A percentile compares a stretch with the other conserved stretches of the same genome.
Conservation (phyloP, 2,797 vertebrate genomes). For the Etheostoma nigrum region DNA sequence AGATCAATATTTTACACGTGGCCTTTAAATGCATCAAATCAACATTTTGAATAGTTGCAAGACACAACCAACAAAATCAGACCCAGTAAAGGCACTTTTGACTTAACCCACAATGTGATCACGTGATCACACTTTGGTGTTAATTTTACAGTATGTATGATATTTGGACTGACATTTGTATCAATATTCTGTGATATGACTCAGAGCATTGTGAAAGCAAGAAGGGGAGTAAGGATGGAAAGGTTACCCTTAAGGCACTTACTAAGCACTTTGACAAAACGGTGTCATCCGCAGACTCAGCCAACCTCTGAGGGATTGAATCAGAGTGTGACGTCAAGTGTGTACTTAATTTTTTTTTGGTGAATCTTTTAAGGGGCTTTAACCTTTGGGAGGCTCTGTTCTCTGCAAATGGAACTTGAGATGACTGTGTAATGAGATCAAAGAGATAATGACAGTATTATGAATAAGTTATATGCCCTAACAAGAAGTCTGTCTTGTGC, state of each 20-base stretch:
- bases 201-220: background rate
- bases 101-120: conserved; percentile 18
- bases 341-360: background rate
- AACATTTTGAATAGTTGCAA: background rate
- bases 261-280: conserved; percentile 27
- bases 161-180: conserved; percentile 45
- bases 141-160: conserved; percentile 24
- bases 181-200: background rate
- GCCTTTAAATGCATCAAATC: conserved; percentile 1
- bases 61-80: background rate
- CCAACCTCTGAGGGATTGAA: conserved; percentile 41
- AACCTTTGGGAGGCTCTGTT: conserved; percentile 53
- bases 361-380: conserved; percentile 31
- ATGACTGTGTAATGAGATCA: conserved; percentile 51
- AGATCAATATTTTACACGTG: background rate
- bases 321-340: conserved; percentile 45
- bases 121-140: conserved; percentile 22
- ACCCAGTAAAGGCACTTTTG: conserved; percentile 4
- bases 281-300: conserved; percentile 39
- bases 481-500: conserved; percentile 42
- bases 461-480: conserved; percentile 58
- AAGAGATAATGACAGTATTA: conserved; percentile 51
- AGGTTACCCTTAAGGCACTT: conserved; percentile 33
- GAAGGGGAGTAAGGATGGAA: background rate
- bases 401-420: conserved; percentile 31